Evolutionary conservation across 2,797 vertebrate species (phyloP).

Genomic region (Botia kubotai): DNA sequence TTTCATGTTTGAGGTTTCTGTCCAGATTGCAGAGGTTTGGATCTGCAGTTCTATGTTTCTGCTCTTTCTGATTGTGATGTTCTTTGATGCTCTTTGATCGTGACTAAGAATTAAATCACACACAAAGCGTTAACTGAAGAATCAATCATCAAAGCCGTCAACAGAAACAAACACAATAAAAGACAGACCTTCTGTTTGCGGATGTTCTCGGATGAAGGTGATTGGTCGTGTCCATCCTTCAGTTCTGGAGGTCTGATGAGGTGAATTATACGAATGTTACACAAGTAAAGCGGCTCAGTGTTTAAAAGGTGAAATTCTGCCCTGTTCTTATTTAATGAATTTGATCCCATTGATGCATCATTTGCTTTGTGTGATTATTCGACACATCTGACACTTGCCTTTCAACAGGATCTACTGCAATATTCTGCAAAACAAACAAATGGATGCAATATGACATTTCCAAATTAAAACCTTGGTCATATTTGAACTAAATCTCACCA

Average conservation of each 20-base stretch:
- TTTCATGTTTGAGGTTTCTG: background rate
- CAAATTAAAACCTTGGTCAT: background rate
- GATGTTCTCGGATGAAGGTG: background rate
- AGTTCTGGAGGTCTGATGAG: background rate
- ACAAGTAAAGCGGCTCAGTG: background rate
- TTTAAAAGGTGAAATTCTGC: background rate
- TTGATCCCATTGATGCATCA: background rate
- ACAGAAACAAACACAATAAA: background rate
- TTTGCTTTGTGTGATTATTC: background rate
- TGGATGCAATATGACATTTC: background rate
- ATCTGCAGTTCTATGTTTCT: background rate
- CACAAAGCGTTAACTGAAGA: background rate
- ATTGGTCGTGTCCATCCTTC: background rate
- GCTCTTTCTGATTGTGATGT: constrained; percentile 8
- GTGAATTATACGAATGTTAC: background rate
- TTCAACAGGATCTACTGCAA: constrained; percentile 25
- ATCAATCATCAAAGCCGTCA: background rate
- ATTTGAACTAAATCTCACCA: constrained; percentile 30
- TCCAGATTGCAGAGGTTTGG: background rate
- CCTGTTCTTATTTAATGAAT: background rate
- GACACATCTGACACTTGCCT: constrained; percentile 29
- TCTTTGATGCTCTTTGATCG: constrained; percentile 24
- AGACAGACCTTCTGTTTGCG: constrained; percentile 28
- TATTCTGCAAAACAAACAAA: constrained; percentile 34
- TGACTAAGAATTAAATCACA: constrained; percentile 19